Evolutionary conservation across 2,888 invertebrate genomes (phyloP), one percentile per base, ranked within the genome.

Genomic region (Margaritifera margaritifera): DNA sequence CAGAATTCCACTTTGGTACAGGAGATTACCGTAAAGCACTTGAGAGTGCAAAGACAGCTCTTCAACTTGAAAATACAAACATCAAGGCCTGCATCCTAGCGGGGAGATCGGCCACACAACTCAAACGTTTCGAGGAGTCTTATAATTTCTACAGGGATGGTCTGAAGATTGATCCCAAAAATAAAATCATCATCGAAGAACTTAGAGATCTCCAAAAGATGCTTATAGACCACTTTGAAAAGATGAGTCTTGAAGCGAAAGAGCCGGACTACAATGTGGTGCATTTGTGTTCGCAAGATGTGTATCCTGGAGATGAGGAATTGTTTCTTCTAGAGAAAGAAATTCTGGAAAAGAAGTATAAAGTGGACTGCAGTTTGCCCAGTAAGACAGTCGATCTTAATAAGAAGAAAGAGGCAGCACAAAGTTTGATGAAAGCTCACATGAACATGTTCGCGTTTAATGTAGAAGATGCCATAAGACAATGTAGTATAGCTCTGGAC

Each of bases 251-350:
- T 1, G 68, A 63, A 15, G 55, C 68, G 11, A 62, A 75, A n/a
- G 85, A 85, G 53, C 67, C 69, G 8, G 72, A 74, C 3, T 85
- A 84, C 69, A 84, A 80, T 31, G 84, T 84, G 11, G 77, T 85
- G 6, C 75, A 80, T 31, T 74, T 86, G 60, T 84, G 85, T 63
- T 75, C 77, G 0, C 85, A 85, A 62, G 81, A 80, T 56, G 74
- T 79, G 4, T 86, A 86, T 64, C 86, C 86, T 6, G 86, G 86
- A 0, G 86, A 86, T 57, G 80, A 82, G 55, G 75, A 82, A 61
- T 72, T 83, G 24, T 78, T 81, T 4, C 78, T 70, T 27, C 66
- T 78, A 61, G 85, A 86, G 68, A 64, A 79, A 20, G 84, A 86
- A 64, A 84, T 84, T 62, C 69, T 86, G 8, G 70, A 71, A 5